These are phyloP conservation scores for Microdon myrmicae DNA, from an alignment of 2,888 invertebrate species.

Conservation along the genomic window DNA sequence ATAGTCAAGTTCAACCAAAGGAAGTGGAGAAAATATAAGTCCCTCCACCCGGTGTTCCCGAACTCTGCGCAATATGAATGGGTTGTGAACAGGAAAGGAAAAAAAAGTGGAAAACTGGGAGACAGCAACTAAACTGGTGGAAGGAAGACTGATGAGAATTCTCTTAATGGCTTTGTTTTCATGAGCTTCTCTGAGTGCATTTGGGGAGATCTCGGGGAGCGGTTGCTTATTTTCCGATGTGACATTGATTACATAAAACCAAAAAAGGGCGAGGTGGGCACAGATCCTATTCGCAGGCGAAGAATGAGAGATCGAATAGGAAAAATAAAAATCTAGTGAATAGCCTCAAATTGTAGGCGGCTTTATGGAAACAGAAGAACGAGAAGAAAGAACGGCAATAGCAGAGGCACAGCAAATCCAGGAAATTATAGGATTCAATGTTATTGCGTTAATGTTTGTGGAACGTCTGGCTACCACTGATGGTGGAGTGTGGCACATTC, in stretches of 20 bases:
- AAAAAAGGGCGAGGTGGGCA: conserved; percentile 31
- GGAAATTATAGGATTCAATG: conserved; percentile 49
- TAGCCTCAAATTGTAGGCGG: conserved; percentile 33
- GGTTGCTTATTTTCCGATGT: conserved; percentile 33
- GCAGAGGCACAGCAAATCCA: conserved; percentile 27
- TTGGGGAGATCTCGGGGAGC: conserved; percentile 35
- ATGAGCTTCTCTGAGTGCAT: conserved; percentile 8
- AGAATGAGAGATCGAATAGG: conserved; percentile 13
- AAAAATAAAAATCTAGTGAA: conserved; percentile 23
- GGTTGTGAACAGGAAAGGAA: conserved; percentile 34
- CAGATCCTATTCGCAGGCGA: conserved; percentile 2
- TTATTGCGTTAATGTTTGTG: conserved; percentile 52
- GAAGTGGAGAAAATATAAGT: conserved; percentile 1
- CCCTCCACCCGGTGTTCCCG: not conserved
- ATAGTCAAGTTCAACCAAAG: conserved; percentile 48
- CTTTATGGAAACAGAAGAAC: conserved; percentile 8
- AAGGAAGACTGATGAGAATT: conserved; percentile 25
- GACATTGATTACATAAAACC: conserved; percentile 50
- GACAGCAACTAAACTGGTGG: no score
- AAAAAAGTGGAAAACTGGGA: conserved; percentile 10
- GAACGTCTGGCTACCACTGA: conserved; percentile 41
- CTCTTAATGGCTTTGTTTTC: conserved; percentile 40
- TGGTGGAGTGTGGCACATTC: conserved; percentile 6
- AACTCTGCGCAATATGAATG: conserved; percentile 33
- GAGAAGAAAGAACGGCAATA: conserved; percentile 1